These are phyloP conservation scores for Austrolebias charrua DNA, from an alignment of 2,797 vertebrate species.

Conservation along the genomic window DNA sequence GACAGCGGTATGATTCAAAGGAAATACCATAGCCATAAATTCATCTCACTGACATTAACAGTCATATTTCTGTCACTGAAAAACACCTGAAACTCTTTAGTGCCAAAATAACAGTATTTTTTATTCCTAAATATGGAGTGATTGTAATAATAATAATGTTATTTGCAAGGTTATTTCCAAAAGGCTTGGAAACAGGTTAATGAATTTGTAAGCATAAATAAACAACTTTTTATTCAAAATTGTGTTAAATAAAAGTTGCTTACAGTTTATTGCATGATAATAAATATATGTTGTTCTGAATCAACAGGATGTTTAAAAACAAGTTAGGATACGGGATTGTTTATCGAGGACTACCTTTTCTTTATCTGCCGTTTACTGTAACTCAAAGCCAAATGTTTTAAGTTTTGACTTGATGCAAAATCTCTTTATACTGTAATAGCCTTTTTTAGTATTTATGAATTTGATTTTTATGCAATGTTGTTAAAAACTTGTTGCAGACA, in stretches of 20 bases:
- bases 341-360: too few species aligned
- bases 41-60: conserved; percentile 22
- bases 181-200: conserved; percentile 22
- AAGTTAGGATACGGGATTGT: neutral
- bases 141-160: too few species aligned
- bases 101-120: conserved; percentile 51
- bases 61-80: conserved; percentile 5
- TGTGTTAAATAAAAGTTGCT: too few species aligned
- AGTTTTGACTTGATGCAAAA: neutral
- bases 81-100: conserved; percentile 33
- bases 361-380: neutral
- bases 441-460: too few species aligned
- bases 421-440: too few species aligned
- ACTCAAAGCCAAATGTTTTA: neutral
- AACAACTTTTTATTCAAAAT: too few species aligned
- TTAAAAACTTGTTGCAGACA: too few species aligned
- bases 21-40: neutral
- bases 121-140: neutral
- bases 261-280: too few species aligned
- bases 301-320: neutral
- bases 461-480: too few species aligned
- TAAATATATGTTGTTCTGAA: too few species aligned
- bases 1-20: neutral
- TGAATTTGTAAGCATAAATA: conserved; percentile 8
- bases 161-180: conserved; percentile 2